Conservation (phyloP, 2,113 vertebrate species). For the Coracopsis vasa region DNA sequence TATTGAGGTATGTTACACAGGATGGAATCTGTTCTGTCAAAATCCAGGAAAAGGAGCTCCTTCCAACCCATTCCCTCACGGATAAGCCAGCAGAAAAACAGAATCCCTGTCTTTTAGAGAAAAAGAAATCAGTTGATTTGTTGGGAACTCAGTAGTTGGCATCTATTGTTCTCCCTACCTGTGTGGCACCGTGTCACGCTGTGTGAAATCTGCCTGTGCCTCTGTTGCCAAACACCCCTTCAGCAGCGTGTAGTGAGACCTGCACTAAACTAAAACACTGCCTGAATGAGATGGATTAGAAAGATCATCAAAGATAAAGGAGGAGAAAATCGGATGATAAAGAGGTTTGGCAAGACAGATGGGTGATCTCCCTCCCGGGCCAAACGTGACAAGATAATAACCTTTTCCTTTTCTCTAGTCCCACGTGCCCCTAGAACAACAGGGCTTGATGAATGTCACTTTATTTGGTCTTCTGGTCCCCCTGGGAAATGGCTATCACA, state of each 20-base stretch:
- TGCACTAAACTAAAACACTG: neutral
- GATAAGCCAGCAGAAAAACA: neutral
- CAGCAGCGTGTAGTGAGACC: neutral
- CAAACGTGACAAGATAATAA: slow-evolving; percentile 32
- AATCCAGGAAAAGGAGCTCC: neutral
- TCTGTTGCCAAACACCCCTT: neutral
- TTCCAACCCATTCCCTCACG: neutral
- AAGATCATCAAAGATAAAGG: slow-evolving; percentile 34
- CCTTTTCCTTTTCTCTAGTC: neutral
- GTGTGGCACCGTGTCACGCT: neutral
- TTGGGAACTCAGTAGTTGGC: neutral
- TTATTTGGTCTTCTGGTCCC: neutral
- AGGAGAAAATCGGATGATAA: slow-evolving; percentile 33
- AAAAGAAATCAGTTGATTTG: neutral
- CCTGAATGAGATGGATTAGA: slow-evolving; percentile 34
- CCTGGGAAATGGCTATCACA: neutral
- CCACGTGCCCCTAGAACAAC: neutral
- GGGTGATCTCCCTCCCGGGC: slow-evolving; percentile 23
- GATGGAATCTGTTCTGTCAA: neutral
- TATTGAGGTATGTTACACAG: neutral
- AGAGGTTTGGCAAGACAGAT: slow-evolving; percentile 28
- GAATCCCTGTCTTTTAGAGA: neutral
- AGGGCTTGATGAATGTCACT: neutral
- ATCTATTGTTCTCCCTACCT: neutral
- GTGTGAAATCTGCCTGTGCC: neutral